Conservation (phyloP, 2,113 vertebrate genomes). For the Vanacampus margaritifer region DNA sequence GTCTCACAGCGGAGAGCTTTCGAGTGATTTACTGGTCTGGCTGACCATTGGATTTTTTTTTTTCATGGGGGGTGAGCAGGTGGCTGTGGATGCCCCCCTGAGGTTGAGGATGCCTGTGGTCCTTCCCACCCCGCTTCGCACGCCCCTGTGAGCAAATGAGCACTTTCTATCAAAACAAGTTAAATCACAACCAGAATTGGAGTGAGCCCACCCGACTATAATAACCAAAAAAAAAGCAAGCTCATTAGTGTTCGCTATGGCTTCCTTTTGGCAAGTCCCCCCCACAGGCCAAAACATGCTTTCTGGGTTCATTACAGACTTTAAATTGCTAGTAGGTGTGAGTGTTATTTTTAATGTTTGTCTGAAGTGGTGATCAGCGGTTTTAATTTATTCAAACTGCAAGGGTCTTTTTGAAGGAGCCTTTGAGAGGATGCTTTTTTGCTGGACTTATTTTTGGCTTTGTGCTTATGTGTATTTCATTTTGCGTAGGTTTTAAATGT, state of each 20-base stretch:
- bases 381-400: background rate
- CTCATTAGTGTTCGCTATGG: background rate
- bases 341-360: background rate
- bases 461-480: background rate
- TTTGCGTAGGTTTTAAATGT: background rate
- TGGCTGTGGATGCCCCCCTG: no score
- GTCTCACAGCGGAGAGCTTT: no score
- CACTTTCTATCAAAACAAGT: background rate
- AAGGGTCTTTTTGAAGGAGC: background rate
- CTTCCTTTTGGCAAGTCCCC: background rate
- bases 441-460: background rate
- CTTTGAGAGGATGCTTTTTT: background rate
- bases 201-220: background rate
- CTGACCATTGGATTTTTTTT: no score
- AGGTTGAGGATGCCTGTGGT: no score
- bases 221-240: background rate
- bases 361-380: background rate
- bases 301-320: background rate
- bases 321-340: background rate
- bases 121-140: no score
- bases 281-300: background rate
- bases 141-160: background rate
- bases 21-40: no score
- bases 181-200: background rate
- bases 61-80: no score